Conservation (phyloP, 2,113 vertebrate genomes). For the Capra hircus region DNA sequence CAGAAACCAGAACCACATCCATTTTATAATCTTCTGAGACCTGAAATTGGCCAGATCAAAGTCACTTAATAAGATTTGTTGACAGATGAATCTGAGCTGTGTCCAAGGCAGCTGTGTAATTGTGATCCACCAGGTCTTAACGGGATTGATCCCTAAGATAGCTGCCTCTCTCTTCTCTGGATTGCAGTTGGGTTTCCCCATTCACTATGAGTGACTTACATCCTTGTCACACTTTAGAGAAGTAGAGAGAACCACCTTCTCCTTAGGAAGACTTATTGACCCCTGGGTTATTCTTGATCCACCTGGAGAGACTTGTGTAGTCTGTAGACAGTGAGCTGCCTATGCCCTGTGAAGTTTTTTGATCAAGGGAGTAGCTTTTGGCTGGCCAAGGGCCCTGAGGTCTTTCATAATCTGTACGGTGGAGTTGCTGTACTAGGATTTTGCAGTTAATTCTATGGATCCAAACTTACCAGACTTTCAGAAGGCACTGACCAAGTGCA, state of each 20-base stretch:
- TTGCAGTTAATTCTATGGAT: background rate
- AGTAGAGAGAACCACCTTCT: background rate
- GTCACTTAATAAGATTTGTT: background rate
- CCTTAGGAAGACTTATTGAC: background rate
- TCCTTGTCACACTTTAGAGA: background rate
- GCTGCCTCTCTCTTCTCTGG: background rate
- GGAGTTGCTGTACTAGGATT: background rate
- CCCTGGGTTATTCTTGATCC: background rate
- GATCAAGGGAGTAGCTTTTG: background rate
- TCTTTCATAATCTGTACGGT: background rate
- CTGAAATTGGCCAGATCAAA: background rate
- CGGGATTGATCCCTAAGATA: background rate
- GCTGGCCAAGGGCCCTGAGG: background rate
- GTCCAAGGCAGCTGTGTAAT: background rate
- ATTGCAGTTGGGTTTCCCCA: background rate
- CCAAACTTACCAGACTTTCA: background rate
- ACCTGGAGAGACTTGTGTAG: background rate
- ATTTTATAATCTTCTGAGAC: background rate
- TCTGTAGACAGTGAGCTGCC: background rate
- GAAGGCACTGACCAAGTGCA: background rate
- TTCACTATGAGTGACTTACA: background rate
- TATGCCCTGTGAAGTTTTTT: background rate
- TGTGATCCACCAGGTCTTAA: background rate
- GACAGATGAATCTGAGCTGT: constrained; percentile 2
- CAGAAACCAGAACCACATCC: background rate